Conservation (phyloP, 2,113 vertebrate species). For the Merops nubicus region DNA sequence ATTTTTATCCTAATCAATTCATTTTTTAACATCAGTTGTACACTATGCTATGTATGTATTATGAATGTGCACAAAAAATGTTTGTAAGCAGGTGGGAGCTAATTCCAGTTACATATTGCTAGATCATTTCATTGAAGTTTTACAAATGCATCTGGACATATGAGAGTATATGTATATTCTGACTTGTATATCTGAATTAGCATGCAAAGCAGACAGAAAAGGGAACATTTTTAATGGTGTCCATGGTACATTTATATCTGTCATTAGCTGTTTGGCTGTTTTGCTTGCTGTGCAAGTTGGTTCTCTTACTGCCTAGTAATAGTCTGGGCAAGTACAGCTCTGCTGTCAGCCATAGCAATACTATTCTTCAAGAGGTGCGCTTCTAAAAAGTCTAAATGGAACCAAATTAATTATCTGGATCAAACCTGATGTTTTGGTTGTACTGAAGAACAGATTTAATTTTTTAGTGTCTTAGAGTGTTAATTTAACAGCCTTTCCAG, state of each 20-base stretch:
- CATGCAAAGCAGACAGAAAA: not conserved
- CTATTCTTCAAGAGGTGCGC: no score
- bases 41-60: not conserved
- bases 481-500: not conserved
- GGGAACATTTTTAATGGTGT: not conserved
- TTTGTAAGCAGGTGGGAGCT: not conserved
- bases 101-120: not conserved
- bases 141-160: not conserved
- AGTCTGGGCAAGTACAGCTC: no score
- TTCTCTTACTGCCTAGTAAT: not conserved
- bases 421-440: no score
- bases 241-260: fast-evolving
- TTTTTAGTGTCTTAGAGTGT: not conserved
- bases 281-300: not conserved
- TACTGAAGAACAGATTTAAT: no score
- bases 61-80: not conserved
- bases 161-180: not conserved
- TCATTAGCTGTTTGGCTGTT: not conserved
- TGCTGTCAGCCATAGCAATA: no score
- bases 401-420: no score
- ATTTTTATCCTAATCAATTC: not conserved
- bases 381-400: no score
- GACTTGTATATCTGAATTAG: not conserved
- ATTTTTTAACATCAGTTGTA: not conserved
- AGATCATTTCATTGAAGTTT: not conserved